These are phyloP conservation scores for Actinemys pallida DNA, from an alignment of 2,113 vertebrate genomes.

Conservation along the genomic window DNA sequence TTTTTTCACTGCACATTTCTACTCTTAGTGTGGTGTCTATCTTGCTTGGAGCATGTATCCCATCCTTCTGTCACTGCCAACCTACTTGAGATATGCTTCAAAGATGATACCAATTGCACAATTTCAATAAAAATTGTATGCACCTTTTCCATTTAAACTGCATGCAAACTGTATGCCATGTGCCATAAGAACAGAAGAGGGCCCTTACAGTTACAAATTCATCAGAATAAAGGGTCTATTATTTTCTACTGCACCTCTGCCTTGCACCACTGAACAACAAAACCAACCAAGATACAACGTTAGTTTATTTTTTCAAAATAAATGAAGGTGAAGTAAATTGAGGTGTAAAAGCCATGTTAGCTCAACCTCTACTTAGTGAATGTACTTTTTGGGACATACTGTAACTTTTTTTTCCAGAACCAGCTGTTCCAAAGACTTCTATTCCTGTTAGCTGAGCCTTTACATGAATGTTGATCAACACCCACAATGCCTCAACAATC, in stretches of 20 bases:
- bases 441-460: slow-evolving; percentile 50
- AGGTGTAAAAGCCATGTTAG: slow-evolving; percentile 20
- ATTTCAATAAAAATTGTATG: slow-evolving; percentile 19
- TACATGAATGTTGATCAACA: slow-evolving; percentile 63
- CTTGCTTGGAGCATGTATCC: slow-evolving; percentile 23
- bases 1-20: slow-evolving; percentile 67
- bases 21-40: neutral
- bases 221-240: slow-evolving; percentile 41
- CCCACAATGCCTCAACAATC: slow-evolving; percentile 55
- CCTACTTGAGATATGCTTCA: slow-evolving; percentile 26
- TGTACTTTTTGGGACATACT: slow-evolving; percentile 53
- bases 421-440: slow-evolving; percentile 54
- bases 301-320: slow-evolving; percentile 67
- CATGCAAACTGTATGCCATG: slow-evolving; percentile 57
- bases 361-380: slow-evolving; percentile 41
- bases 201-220: slow-evolving; percentile 63
- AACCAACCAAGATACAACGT: slow-evolving; percentile 50
- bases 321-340: slow-evolving; percentile 45
- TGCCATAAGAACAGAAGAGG: slow-evolving; percentile 65
- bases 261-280: slow-evolving; percentile 52
- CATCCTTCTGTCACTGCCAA: slow-evolving; percentile 17
- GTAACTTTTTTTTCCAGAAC: slow-evolving; percentile 29
- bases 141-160: slow-evolving; percentile 46
- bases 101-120: neutral
- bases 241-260: slow-evolving; percentile 52